These are phyloP conservation scores for Drosophila orena DNA, from an alignment of 1,140 invertebrate species.

Conservation along the genomic window DNA sequence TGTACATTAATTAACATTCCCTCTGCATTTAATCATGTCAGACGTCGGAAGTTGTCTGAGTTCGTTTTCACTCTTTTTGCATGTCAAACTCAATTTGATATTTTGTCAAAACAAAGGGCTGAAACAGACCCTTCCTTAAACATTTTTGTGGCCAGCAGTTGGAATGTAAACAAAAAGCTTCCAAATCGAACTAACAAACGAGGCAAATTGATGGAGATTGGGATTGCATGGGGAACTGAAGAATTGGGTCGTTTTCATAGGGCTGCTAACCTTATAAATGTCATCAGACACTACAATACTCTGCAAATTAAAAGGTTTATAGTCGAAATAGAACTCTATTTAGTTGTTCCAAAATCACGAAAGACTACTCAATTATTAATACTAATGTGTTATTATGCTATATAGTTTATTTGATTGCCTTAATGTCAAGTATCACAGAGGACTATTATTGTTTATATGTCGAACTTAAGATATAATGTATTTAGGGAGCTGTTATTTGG, in stretches of 20 bases:
- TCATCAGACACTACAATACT: background rate
- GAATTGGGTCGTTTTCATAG: background rate
- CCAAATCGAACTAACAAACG: conserved; percentile 71
- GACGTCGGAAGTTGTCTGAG: conserved; percentile 8
- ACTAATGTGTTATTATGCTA: no score
- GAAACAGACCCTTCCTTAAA: background rate
- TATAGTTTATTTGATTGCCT: no score
- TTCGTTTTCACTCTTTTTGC: conserved; percentile 31
- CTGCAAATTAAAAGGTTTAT: background rate
- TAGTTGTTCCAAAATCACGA: background rate
- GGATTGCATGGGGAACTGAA: background rate
- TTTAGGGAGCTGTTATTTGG: background rate
- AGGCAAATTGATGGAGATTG: background rate
- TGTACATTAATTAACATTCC: conserved; percentile 29
- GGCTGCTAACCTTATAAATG: background rate
- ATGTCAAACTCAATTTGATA: conserved; percentile 70
- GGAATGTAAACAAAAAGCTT: conserved; percentile 34
- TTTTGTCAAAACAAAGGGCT: conserved; percentile 27
- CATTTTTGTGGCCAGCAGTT: background rate
- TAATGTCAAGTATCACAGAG: no score
- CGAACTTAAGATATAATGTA: no score
- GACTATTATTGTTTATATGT: no score
- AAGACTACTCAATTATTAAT: no score
- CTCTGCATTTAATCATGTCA: conserved; percentile 19
- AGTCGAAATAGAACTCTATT: background rate